These are phyloP conservation scores for Rotaria magnacalcarata DNA, from an alignment of 2,888 invertebrate genomes.

Conservation along the genomic window DNA sequence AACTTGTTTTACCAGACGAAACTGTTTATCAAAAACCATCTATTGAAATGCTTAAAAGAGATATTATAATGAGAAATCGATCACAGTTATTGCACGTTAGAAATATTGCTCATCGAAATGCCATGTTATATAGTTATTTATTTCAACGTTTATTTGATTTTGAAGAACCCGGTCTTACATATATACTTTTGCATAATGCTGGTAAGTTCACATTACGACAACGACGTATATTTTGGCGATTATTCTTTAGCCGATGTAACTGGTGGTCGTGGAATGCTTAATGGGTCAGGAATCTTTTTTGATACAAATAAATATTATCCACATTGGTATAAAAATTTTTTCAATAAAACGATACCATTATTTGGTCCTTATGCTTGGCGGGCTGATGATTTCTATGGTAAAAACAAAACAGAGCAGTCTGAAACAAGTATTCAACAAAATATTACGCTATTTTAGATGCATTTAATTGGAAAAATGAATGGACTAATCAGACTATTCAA, in stretches of 20 bases:
- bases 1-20: constrained; percentile 43
- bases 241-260: constrained; percentile 84
- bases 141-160: constrained; percentile 53
- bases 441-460: constrained; percentile 66
- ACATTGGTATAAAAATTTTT: constrained; percentile 82
- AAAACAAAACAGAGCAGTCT: constrained; percentile 44
- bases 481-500: constrained; percentile 81
- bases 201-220: background rate
- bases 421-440: background rate
- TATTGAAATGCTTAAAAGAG: constrained; percentile 77
- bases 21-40: constrained; percentile 83
- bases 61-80: constrained; percentile 87
- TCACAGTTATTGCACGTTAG: constrained; percentile 85
- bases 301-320: constrained; percentile 62
- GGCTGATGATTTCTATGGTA: constrained; percentile 53
- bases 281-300: constrained; percentile 49
- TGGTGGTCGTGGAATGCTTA: constrained; percentile 77
- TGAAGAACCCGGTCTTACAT: constrained; percentile 90
- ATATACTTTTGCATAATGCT: constrained; percentile 75
- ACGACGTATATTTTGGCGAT: background rate
- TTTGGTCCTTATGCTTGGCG: constrained; percentile 85
- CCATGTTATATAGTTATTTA: constrained; percentile 74
- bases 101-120: constrained; percentile 89
- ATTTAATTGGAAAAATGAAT: constrained; percentile 85
- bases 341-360: constrained; percentile 86